Evolutionary conservation across 1,140 invertebrate species (phyloP), one percentile per base, ranked within the genome.

Genomic region (Antheraea pernyi): DNA sequence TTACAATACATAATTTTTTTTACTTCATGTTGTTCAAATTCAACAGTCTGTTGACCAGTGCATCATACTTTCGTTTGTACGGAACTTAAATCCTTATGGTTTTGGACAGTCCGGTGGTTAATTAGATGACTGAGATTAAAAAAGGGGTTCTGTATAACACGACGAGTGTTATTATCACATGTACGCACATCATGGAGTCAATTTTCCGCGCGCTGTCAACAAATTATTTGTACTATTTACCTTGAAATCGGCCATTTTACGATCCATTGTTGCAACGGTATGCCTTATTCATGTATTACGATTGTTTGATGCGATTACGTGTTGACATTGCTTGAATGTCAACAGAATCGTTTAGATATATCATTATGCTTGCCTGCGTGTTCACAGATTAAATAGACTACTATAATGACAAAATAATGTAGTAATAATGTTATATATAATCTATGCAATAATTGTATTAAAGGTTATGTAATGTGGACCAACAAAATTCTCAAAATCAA

Each of bases 181-280:
- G 16, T n/a, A 53, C 46, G 30, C 13, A 58, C 48, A 37, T 58
- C 46, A 18, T 67, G 63, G 22, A 69, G 63, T 67, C 60, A 48
- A 19, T 64, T 63, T 64, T 64, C 72, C 60, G 22, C 37, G 64
- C 48, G 59, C 61, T 63, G 58, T 68, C 58, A 46, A 73, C 72
- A 74, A 74, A 70, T 69, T 60, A 59, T 68, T 62, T 60, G 66
- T 62, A 63, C 60, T 48, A 36, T 63, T 42, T 71, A 72, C 76
- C 76, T 78, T 78, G 76, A 76, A 65, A 63, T 19, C 11, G 39
- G 46, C 71, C 53, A 73, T 74, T 78, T 76, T 74, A 63, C 71
- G 46, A n/a, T 53, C 46, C 46, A 53, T 53, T 53, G 46, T 53
- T 13, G 46, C 46, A 13, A 2, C 10, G 46, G 46, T 16, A 53